Percentiles rank a stretch among this genome's conserved stretches.
phyloP scores from a whole-genome alignment of 2,113 vertebrate genomes.

The Pampusana beccarii region DNA sequence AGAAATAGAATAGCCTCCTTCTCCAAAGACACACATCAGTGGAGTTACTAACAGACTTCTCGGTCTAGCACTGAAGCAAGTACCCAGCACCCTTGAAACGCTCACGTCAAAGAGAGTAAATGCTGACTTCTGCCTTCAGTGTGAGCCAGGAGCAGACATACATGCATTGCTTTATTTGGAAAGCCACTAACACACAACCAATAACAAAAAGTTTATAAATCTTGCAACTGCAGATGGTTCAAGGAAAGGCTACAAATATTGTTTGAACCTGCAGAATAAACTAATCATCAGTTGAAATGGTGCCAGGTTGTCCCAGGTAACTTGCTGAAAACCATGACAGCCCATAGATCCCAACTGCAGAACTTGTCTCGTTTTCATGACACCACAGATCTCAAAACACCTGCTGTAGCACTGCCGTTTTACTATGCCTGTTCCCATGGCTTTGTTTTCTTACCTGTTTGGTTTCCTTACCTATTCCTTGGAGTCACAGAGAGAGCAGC shows the following conservation, averaged over 20 bases:
- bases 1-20: neutral
- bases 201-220: neutral
- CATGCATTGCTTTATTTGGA: neutral
- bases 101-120: neutral
- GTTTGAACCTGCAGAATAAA: neutral
- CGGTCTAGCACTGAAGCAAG: neutral
- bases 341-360: neutral
- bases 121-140: neutral
- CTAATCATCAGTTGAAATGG: neutral
- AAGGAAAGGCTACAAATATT: neutral
- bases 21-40: neutral
- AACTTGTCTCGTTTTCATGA: neutral
- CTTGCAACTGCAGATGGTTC: neutral
- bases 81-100: neutral
- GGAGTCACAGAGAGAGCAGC: neutral
- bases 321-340: neutral
- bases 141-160: neutral
- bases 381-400: neutral
- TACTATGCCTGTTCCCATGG: neutral
- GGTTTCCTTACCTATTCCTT: neutral
- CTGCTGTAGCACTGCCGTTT: neutral
- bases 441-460: neutral
- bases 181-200: neutral
- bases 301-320: neutral
- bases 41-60: too few relatives aligned